phyloP scores from a whole-genome alignment of 1,140 invertebrate species.

The Mya arenaria region DNA sequence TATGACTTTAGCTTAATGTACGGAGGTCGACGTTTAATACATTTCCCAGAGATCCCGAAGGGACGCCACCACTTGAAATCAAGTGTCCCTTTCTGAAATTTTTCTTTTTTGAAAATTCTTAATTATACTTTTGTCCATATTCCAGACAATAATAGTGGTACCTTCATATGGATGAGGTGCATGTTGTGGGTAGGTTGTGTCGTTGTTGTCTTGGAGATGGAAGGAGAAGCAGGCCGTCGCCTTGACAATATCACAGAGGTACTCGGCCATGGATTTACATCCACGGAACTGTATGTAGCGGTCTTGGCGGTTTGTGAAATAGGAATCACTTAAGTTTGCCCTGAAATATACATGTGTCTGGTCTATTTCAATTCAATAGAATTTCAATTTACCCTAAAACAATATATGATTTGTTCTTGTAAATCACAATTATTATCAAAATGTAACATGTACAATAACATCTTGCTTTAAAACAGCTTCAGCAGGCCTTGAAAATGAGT shows the following conservation, averaged over 20 bases:
- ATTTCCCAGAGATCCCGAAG: too few species aligned
- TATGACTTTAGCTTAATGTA: too few species aligned
- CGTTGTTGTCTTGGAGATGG: constrained; percentile 75
- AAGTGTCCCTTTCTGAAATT: background rate
- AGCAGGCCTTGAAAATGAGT: too few species aligned
- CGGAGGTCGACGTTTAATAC: too few species aligned
- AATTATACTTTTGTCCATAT: background rate
- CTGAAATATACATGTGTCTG: too few species aligned
- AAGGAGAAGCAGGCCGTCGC: constrained; percentile 83
- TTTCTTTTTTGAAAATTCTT: background rate
- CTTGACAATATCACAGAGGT: constrained; percentile 86
- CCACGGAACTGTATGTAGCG: constrained; percentile 96
- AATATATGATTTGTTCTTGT: too few species aligned
- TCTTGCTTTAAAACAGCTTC: too few species aligned
- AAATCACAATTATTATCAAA: too few species aligned
- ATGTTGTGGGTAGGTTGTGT: constrained; percentile 71
- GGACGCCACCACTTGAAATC: background rate
- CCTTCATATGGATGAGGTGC: constrained; percentile 81
- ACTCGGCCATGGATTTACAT: constrained; percentile 90
- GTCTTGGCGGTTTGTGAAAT: constrained; percentile 99
- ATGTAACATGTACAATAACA: too few species aligned
- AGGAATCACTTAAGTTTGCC: constrained; percentile 98
- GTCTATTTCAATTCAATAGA: too few species aligned
- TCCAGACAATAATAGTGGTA: constrained; percentile 22
- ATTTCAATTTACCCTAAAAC: too few species aligned